These are phyloP conservation scores for Edolisoma coerulescens DNA, from an alignment of 2,113 vertebrate genomes.

Conservation along the genomic window DNA sequence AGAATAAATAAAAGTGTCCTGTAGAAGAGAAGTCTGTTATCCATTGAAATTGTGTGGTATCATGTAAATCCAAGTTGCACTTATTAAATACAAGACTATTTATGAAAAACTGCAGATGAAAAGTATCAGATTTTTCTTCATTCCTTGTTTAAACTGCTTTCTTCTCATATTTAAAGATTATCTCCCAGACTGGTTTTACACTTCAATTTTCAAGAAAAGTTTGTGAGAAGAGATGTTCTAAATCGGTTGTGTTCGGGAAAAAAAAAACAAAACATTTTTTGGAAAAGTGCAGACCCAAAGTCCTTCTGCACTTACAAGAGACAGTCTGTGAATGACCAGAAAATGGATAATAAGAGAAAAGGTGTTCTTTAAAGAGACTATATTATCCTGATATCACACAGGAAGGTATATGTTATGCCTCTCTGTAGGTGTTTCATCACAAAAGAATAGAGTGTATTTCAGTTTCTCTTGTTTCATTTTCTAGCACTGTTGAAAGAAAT, in stretches of 20 bases:
- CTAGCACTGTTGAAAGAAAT: not conserved
- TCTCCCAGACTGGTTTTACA: not conserved
- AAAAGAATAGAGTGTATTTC: not conserved
- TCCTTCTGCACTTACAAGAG: not conserved
- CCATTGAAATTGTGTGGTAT: not conserved
- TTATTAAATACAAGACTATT: not conserved
- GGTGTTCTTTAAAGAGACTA: not conserved
- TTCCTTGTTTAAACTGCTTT: not conserved
- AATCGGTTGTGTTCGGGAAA: not conserved
- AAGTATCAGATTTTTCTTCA: not conserved
- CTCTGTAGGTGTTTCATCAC: not conserved
- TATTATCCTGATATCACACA: not conserved
- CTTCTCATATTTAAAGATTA: not conserved
- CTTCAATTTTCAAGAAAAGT: not conserved
- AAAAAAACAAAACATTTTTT: too few relatives aligned
- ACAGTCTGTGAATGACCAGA: not conserved
- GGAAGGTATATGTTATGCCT: not conserved
- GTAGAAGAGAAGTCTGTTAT: not conserved
- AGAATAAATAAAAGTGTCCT: not conserved
- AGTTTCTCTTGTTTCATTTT: not conserved
- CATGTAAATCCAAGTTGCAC: not conserved
- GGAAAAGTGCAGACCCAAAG: not conserved
- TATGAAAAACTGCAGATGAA: not conserved
- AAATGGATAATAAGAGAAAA: not conserved
- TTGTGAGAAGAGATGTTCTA: not conserved